Evolutionary conservation across 2,888 invertebrate genomes (phyloP), one percentile per base, ranked within the genome.

Genomic region (Unio pictorum): DNA sequence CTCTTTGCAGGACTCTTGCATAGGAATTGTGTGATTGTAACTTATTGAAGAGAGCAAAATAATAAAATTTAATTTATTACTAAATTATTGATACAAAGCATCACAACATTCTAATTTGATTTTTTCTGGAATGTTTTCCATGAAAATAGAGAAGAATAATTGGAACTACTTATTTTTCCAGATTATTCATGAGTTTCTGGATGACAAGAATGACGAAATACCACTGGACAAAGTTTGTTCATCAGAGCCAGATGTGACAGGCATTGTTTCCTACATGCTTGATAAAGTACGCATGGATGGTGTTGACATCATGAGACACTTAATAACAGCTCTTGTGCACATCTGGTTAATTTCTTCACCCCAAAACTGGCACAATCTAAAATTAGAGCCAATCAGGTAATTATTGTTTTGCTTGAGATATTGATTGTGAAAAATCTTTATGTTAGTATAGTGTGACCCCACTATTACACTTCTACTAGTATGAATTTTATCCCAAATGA

Each of bases 161-260:
- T 45, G 1, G 45, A 45, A 45, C 45, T 45, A 18, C 23, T 55
- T 54, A 23, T 30, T 56, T 30, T 68, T 58, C 3, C 63, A 71
- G 71, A 63, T 71, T 57, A 54, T 71, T 18, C n/a, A 68, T 3
- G 71, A 71, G 57, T 71, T 71, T 67, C 55, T 67, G 30, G 61
- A 61, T 8, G 67, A 67, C 18, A 59, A 58, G 23, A 28, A 23
- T 18, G 54, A 67, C 45, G 15, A n/a, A 23, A 30, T 55, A 5
- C 34, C 23, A 26, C 4, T 45, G 4, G 28, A 15, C 1, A 45
- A 56, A 8, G 64, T 61, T 18, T 20, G 23, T 30, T 34, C 64
- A 30, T 20, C 34, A 11, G 20, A 67, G 56, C 71, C 71, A 7
- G n/a, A 58, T 30, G 67, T 60, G 67, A 28, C 45, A 20, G 23